Evolutionary conservation across 2,797 vertebrate genomes (phyloP).

Genomic region (Eidolon dupreanum): DNA sequence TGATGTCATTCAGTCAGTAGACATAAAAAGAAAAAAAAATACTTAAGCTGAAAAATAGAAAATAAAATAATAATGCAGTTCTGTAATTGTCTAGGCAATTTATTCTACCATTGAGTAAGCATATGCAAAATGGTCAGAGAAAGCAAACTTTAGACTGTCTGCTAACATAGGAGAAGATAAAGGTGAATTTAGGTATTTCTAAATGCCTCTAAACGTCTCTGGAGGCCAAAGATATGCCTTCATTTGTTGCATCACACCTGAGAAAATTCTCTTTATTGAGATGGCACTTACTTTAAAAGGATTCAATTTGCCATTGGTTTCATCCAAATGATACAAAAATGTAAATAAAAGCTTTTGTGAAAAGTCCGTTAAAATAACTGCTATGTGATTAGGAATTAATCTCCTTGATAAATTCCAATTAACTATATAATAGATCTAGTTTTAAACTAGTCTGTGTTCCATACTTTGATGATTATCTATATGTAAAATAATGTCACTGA

Average conservation of each 20-base stretch:
- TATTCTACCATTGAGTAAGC: background rate
- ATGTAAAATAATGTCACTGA: slow-evolving; percentile 36
- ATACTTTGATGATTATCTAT: slow-evolving; percentile 46
- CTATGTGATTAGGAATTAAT: slow-evolving; percentile 46
- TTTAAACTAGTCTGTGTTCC: slow-evolving; percentile 8
- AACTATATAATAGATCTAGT: slow-evolving; percentile 47
- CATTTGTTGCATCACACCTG: slow-evolving; percentile 5
- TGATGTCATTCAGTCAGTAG: background rate
- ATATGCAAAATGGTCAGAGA: background rate
- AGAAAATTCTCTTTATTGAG: slow-evolving; percentile 18
- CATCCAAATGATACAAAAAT: slow-evolving; percentile 24
- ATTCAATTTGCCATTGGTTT: slow-evolving; percentile 31
- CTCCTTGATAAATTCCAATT: slow-evolving; percentile 37
- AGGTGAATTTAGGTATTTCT: background rate
- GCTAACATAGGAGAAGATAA: background rate
- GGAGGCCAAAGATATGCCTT: background rate
- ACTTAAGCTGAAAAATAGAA: background rate
- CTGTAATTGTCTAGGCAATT: background rate
- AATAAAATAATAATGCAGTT: background rate
- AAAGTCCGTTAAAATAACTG: slow-evolving; percentile 50
- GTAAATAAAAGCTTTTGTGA: slow-evolving; percentile 48
- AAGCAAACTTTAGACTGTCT: background rate
- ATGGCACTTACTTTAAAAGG: slow-evolving; percentile 34
- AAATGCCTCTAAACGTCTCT: background rate
- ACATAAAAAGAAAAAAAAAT: background rate